Evolutionary conservation across 2,113 vertebrate species (phyloP), one percentile per base, ranked within the genome.

Genomic region (Lepisosteus oculatus): DNA sequence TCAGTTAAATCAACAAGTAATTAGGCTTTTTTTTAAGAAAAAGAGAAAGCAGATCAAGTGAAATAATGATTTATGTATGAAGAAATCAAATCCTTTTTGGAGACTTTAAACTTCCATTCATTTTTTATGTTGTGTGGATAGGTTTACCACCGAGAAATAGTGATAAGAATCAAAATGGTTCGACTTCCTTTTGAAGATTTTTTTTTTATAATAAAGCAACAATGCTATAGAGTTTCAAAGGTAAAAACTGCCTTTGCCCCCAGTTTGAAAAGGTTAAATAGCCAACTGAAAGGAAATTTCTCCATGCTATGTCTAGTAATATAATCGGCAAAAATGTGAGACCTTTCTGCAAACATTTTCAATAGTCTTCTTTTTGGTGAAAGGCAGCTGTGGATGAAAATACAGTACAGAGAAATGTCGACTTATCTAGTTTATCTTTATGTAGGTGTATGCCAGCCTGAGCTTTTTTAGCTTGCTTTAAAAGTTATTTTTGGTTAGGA

Each of bases 61-160:
- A 68, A 75, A 77, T 73, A 72, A 85, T 85, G 61, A 69, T 85
- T 85, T 68, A 82, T 85, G 70, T 70, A 85, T 77, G 78, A 79
- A 74, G 78, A 85, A 82, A 85, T 78, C 71, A 78, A 85, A 83
- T 71, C 68, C 78, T 70, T 68, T 75, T 76, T 74, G 42, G 66
- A 74, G 69, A 78, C 81, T 80, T 74, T 70, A 68, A 63, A 11
- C 17, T 65, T 7, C 51, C 67, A 73, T 88, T 65, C 73, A 86
- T 86, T 78, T 84, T 87, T 87, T 54, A 88, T 84, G 67, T 68
- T 72, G 51, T 79, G 65, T 69, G 75, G 82, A 83, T 83, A 78
- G 78, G 54, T 77, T 81, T 78, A 78, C 77, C 72, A 69, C 55
- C 54, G 62, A 51, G 62, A 61, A 77, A 75, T 73, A 68, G 64